These are phyloP conservation scores for Malachius bipustulatus DNA, from an alignment of 2,888 invertebrate genomes.

Conservation along the genomic window DNA sequence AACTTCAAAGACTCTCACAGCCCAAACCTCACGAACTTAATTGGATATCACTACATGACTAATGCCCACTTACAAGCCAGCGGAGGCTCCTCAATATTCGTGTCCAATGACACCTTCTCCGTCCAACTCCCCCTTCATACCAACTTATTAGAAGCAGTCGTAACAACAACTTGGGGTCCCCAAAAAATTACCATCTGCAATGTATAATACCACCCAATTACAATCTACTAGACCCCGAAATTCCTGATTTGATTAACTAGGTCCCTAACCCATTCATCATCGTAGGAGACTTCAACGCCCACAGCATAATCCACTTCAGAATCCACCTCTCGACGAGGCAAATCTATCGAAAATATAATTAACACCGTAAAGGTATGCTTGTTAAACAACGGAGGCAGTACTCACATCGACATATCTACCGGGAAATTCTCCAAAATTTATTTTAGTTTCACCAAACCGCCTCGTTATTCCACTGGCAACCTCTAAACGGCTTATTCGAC, in stretches of 20 bases:
- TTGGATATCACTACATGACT: constrained; percentile 8
- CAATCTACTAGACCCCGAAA: constrained; percentile 6
- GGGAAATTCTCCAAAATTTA: constrained; percentile 11
- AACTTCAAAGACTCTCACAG: too few relatives aligned
- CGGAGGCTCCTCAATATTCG: constrained; percentile 12
- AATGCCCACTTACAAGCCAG: constrained; percentile 8
- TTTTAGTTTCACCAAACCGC: too few relatives aligned
- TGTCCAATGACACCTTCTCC: too few relatives aligned
- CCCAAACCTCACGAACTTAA: constrained; percentile 9
- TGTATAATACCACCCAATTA: too few relatives aligned
- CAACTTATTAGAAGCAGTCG: constrained; percentile 12
- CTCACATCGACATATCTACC: constrained; percentile 5
- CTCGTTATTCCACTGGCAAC: too few relatives aligned
- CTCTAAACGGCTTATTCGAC: too few relatives aligned
- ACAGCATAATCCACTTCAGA: too few relatives aligned
- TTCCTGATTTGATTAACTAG: constrained; percentile 8
- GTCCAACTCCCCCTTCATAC: too few relatives aligned
- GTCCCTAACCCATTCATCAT: constrained; percentile 9
- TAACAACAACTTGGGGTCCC: constrained; percentile 8
- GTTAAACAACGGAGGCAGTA: too few relatives aligned
- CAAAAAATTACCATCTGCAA: constrained; percentile 11
- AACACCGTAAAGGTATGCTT: constrained; percentile 5
- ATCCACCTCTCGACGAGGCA: too few relatives aligned
- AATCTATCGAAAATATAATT: too few relatives aligned
- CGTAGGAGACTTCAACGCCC: too few relatives aligned